Conservation (phyloP, 1,140 invertebrate genomes). For the Leptoteleia sp. region DNA sequence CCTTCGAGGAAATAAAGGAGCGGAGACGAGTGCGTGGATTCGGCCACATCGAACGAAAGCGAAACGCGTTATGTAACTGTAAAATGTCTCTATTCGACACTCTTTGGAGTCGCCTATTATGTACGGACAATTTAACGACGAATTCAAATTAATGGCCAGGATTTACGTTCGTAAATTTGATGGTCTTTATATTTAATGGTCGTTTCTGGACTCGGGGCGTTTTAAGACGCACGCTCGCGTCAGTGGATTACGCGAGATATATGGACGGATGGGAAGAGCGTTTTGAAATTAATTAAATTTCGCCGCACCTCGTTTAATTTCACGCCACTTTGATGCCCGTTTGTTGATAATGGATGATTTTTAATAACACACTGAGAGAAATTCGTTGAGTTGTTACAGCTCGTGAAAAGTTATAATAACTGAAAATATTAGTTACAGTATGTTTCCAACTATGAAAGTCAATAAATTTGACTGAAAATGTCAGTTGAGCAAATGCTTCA, state of each 20-base stretch:
- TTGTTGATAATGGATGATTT: constrained; percentile 2
- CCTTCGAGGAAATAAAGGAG: constrained; percentile 19
- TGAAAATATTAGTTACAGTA: too few species aligned
- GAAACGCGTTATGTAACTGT: constrained; percentile 22
- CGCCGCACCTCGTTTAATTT: constrained; percentile 7
- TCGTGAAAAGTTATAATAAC: too few species aligned
- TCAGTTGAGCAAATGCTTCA: too few species aligned
- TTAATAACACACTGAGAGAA: not conserved
- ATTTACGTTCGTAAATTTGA: constrained; percentile 31
- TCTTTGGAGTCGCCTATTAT: constrained; percentile 18
- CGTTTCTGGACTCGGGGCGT: constrained; percentile 17
- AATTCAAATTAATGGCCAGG: constrained; percentile 19
- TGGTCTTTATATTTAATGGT: constrained; percentile 30
- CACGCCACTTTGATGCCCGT: constrained; percentile 2
- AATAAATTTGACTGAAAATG: too few species aligned
- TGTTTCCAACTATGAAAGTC: too few species aligned
- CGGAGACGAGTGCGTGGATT: not conserved
- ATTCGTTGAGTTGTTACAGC: too few species aligned
- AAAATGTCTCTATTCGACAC: constrained; percentile 15
- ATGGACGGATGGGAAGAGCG: constrained; percentile 16
- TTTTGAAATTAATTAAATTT: constrained; percentile 33
- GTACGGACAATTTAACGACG: constrained; percentile 27
- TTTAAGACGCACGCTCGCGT: constrained; percentile 41
- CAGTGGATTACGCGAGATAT: constrained; percentile 38
- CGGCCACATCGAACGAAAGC: not conserved